phyloP scores from a whole-genome alignment of 2,113 vertebrate species.

The Uria aalge region DNA sequence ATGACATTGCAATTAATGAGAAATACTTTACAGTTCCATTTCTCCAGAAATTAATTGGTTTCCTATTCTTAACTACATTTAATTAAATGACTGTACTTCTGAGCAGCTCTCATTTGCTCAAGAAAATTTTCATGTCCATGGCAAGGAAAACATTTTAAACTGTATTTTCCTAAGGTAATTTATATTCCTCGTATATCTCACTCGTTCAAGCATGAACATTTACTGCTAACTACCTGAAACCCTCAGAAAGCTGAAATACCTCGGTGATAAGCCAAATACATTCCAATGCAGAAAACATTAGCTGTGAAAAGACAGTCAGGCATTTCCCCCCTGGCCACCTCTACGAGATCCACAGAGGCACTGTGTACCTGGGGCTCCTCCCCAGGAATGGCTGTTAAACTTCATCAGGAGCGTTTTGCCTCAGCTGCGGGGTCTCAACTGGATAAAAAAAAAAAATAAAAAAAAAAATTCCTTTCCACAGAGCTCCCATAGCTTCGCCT shows the following conservation, averaged over 20 bases:
- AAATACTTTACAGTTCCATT: neutral
- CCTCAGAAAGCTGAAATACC: neutral
- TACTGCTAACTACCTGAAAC: neutral
- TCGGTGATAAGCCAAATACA: neutral
- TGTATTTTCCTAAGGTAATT: neutral
- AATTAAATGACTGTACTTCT: slow-evolving; percentile 25
- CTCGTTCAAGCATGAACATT: neutral
- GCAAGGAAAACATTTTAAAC: neutral
- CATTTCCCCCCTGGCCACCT: neutral
- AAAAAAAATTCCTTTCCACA: neutral
- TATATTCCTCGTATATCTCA: neutral
- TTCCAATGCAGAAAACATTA: neutral
- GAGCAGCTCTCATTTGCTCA: neutral
- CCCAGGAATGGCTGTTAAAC: neutral
- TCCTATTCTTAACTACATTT: slow-evolving; percentile 13
- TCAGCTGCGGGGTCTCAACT: neutral
- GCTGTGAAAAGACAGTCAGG: neutral
- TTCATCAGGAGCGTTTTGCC: neutral
- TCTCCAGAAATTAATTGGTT: slow-evolving; percentile 23
- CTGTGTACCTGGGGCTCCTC: neutral
- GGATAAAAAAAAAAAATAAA: neutral
- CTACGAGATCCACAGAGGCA: neutral
- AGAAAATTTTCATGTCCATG: neutral
- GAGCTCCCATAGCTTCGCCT: accelerated
- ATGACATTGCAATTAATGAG: slow-evolving; percentile 36